Evolutionary conservation across 2,888 invertebrate species (phyloP), one percentile per base, ranked within the genome.

Genomic region (Drosophila multiciliata): DNA sequence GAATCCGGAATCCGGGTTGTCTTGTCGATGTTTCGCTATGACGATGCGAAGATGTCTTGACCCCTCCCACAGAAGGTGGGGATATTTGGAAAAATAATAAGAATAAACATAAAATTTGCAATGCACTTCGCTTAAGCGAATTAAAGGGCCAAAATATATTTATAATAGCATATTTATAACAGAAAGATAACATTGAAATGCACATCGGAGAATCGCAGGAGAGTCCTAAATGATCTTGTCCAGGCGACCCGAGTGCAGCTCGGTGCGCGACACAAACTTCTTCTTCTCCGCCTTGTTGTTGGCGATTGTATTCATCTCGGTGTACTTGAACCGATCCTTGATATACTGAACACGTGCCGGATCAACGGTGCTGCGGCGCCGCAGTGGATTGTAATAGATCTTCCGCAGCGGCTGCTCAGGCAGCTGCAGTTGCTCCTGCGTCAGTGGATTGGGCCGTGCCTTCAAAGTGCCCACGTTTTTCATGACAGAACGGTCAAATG

Each of bases 291-390:
- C 78, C 8, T 70, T 72, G 20, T 6, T 9, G 12, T 74, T 45
- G 23, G 23, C 5, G 45, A 15, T 74, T 7, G 45, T 33, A 36
- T 83, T 76, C 23, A 67, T 36, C 53, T 60, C 59, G 36, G 68
- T 66, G 7, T 72, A 70, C 66, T 74, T 76, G 26, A 73, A 78
- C 4, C 73, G 61, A 36, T 83, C 83, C 52, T 83, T 78, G 1
- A 78, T 80, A 17, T 80, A 84, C 36, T 82, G 68, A 3, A 83
- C 60, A 4, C 82, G 85, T 3, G 73, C 75, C 26, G 79, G 70
- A 55, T 81, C 81, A 3, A 83, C 83, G 2, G 73, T 59, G 29
- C 79, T 73, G 53, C 86, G 83, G 12, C 83, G 83, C 23, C 81
- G 57, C 1, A 83, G 32, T 0, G 81, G 83, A 64, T 83, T 83